phyloP scores from a whole-genome alignment of 2,797 vertebrate species.

The Poeciliopsis presidionis region DNA sequence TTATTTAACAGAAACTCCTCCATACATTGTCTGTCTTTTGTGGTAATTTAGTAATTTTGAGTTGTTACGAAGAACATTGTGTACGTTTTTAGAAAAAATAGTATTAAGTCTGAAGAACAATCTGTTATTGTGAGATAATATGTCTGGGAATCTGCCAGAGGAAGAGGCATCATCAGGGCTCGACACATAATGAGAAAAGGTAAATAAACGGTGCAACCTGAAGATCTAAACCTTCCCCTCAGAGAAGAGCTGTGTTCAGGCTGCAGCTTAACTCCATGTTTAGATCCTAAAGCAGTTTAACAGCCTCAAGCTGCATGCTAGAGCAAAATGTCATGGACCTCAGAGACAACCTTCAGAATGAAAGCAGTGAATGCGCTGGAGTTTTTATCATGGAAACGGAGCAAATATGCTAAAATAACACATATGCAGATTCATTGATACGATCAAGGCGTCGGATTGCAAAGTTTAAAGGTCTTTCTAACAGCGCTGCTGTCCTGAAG shows the following conservation, averaged over 20 bases:
- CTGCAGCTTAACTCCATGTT: constrained; percentile 26
- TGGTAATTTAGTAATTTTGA: not conserved
- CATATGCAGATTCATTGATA: constrained; percentile 3
- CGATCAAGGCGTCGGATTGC: constrained; percentile 35
- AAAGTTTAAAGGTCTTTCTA: constrained; percentile 33
- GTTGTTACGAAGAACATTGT: not conserved
- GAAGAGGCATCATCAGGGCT: not conserved
- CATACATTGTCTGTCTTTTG: not conserved
- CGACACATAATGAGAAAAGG: not conserved
- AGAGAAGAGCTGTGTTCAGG: constrained; percentile 19
- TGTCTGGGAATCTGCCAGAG: constrained; percentile 10
- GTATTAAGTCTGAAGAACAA: not conserved
- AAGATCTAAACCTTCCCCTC: constrained; percentile 7
- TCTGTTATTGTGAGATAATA: not conserved
- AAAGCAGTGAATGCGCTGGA: not conserved
- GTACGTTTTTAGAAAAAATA: not conserved
- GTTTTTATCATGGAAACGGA: not conserved
- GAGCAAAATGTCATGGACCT: not conserved
- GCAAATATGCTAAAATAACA: constrained; percentile 26
- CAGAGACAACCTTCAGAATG: too few relatives aligned
- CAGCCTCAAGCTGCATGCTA: constrained; percentile 20
- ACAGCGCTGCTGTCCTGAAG: constrained; percentile 31
- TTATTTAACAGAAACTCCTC: not conserved
- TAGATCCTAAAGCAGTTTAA: constrained; percentile 38
- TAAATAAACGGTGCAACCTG: not conserved